Evolutionary conservation across 2,113 vertebrate species (phyloP).

Genomic region (Ancistrus triradiatus): DNA sequence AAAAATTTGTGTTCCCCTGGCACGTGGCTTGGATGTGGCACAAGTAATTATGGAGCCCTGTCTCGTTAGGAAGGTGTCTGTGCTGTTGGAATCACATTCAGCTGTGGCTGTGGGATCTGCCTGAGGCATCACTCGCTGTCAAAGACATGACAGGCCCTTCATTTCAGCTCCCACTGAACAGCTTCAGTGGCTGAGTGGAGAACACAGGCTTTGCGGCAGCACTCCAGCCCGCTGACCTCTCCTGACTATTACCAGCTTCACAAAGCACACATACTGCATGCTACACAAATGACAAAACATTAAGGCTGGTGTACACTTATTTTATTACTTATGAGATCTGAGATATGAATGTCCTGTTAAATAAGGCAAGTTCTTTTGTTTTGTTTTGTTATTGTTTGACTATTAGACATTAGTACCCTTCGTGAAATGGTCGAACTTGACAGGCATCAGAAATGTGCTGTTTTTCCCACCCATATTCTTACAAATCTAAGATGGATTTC

Average conservation of each 20-base stretch:
- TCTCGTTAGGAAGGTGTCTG: conserved; percentile 44
- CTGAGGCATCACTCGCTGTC: conserved; percentile 60
- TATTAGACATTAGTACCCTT: too few relatives aligned
- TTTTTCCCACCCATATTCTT: too few relatives aligned
- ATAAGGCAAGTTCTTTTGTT: too few relatives aligned
- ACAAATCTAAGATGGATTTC: too few relatives aligned
- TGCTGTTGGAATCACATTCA: conserved; percentile 47
- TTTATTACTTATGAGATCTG: background rate
- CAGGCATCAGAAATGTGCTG: too few relatives aligned
- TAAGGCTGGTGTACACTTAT: too few relatives aligned
- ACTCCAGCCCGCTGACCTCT: conserved; percentile 26
- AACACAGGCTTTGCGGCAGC: conserved; percentile 21
- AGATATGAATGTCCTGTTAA: too few relatives aligned
- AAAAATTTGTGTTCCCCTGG: conserved; percentile 31
- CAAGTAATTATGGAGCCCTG: conserved; percentile 31
- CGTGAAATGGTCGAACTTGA: too few relatives aligned
- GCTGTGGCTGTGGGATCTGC: conserved; percentile 61
- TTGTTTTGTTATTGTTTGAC: too few relatives aligned
- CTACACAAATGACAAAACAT: too few relatives aligned
- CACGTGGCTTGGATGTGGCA: conserved; percentile 29
- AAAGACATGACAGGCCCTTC: conserved; percentile 54
- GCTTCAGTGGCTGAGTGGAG: conserved; percentile 22
- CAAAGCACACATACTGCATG: background rate
- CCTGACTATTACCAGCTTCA: conserved; percentile 15
- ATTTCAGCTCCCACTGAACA: conserved; percentile 42